A percentile compares a stretch with the other conserved stretches of the same genome.
phyloP scores from a whole-genome alignment of 2,888 invertebrate species.

The Merodon equestris region DNA sequence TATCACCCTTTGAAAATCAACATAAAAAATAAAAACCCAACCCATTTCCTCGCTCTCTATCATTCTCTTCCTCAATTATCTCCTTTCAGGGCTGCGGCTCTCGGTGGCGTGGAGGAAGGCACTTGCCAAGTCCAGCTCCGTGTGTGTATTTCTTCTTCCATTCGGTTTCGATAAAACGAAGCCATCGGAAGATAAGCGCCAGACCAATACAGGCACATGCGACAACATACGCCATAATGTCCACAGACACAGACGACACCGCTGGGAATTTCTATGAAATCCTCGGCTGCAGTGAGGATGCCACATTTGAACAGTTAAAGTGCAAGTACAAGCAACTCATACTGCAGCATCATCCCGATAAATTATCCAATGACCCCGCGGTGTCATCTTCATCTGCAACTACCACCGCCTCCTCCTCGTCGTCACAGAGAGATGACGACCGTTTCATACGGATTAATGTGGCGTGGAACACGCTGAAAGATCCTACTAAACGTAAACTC shows the following conservation, averaged over 20 bases:
- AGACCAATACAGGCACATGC: constrained; percentile 4
- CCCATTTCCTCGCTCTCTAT: constrained; percentile 66
- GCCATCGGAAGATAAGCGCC: constrained; percentile 46
- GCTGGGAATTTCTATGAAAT: constrained; percentile 75
- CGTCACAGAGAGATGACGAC: constrained; percentile 10
- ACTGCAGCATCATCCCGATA: constrained; percentile 78
- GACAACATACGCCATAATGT: neutral
- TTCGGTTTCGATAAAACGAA: constrained; percentile 20
- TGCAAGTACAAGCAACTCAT: constrained; percentile 77
- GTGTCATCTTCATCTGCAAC: no score
- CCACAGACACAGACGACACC: constrained; percentile 13
- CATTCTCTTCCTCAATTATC: constrained; percentile 65
- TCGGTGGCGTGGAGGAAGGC: constrained; percentile 28
- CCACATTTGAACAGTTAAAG: constrained; percentile 75
- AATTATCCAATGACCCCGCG: constrained; percentile 70
- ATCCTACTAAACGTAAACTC: constrained; percentile 81
- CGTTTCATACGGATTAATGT: constrained; percentile 82
- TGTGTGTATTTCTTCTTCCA: constrained; percentile 9
- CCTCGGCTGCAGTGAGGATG: constrained; percentile 72
- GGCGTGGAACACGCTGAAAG: constrained; percentile 86
- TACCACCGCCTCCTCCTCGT: constrained; percentile 32
- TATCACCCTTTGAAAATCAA: no score
- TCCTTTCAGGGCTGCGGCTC: constrained; percentile 60
- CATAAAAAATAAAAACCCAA: constrained; percentile 42
- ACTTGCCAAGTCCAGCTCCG: constrained; percentile 10